Evolutionary conservation across 2,113 vertebrate genomes (phyloP), one percentile per base, ranked within the genome.

Genomic region (Epinephelus lanceolatus): DNA sequence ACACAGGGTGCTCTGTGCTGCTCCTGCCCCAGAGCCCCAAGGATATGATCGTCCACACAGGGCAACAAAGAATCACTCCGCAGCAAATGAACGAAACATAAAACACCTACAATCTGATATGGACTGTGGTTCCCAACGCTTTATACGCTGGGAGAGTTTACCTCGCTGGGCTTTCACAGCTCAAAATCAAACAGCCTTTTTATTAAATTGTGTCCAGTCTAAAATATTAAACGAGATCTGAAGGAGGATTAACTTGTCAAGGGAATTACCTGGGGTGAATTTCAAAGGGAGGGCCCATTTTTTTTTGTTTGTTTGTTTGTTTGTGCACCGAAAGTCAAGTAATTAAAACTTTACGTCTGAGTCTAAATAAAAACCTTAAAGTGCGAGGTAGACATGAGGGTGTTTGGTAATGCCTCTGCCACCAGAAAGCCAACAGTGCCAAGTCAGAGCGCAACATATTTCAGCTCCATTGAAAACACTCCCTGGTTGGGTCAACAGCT

Each of bases 401-500:
- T 83, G 60, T 80, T 80, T 84, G 78, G 75, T 81, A 66, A 73
- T 57, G 85, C 68, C 85, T 80, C 83, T 27, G 60, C 86, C 67
- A 86, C 70, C 73, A 77, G 87, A 80, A 83, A 88, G 87, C 72
- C 78, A 78, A 86, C 80, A 37, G 84, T 91, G 92, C 90, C 92
- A 91, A 90, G 88, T 90, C 80, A 76, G 86, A 92, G 91, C 80
- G 75, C 92, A 93, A 91, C 92, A 94, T 93, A 94, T 93, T 94
- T 94, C 90, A 87, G 78, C 84, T 89, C 88, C 85, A 93, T 94
- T 94, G 88, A 93, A 91, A 92, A 92, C 89, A 86, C 91, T 92
- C 91, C 80, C 88, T 82, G 88, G 87, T 94, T 92, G 89, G 92
- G 93, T 93, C 93, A 94, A 94, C 93, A 94, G 92, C 93, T 93